These are phyloP conservation scores for Brachionus plicatilis DNA, from an alignment of 1,140 invertebrate genomes.

Conservation along the genomic window DNA sequence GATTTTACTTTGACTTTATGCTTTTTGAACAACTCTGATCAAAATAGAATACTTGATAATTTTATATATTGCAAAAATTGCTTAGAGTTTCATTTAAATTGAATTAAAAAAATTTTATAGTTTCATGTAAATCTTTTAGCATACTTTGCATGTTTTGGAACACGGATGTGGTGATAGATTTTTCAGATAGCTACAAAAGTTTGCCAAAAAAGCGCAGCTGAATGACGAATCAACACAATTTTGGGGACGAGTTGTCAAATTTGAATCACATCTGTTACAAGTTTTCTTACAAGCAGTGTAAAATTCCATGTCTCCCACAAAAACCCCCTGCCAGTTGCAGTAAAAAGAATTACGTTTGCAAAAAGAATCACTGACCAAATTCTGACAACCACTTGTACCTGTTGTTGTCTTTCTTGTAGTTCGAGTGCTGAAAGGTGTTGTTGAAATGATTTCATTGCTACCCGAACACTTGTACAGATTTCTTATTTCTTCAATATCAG, in stretches of 20 bases:
- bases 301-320: neutral
- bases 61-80: too few relatives aligned
- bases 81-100: too few relatives aligned
- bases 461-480: neutral
- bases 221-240: neutral
- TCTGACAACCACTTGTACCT: neutral
- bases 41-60: too few relatives aligned
- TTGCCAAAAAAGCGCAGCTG: neutral
- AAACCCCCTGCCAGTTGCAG: neutral
- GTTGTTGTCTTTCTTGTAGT: neutral
- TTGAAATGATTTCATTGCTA: neutral
- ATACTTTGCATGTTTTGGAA: neutral
- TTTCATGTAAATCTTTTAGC: neutral
- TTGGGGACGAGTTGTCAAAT: neutral
- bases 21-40: too few relatives aligned
- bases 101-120: too few relatives aligned
- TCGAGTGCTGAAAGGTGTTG: neutral
- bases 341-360: neutral
- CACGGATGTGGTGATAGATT: neutral
- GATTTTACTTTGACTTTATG: too few relatives aligned
- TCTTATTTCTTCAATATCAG: neutral
- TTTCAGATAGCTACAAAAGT: neutral
- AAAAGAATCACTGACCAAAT: neutral
- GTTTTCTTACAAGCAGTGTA: neutral
- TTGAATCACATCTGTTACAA: neutral